These are phyloP conservation scores for Meteorus cinctellus DNA, from an alignment of 2,888 invertebrate species.

Conservation along the genomic window DNA sequence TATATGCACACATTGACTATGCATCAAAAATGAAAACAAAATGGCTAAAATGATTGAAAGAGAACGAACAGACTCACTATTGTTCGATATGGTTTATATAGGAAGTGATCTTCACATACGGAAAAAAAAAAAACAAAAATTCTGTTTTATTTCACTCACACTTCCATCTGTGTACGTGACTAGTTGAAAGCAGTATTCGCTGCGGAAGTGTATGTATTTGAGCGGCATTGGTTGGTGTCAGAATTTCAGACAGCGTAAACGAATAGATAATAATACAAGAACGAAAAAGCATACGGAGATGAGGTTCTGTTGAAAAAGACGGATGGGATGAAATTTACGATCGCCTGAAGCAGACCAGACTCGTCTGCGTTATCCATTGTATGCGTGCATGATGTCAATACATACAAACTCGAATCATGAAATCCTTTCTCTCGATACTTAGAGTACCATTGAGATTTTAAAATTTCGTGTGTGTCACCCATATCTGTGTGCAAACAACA, in stretches of 20 bases:
- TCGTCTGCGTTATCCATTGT: slow-evolving; percentile 46
- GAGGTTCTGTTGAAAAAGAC: slow-evolving; percentile 46
- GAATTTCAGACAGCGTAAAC: neutral
- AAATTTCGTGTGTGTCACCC: neutral
- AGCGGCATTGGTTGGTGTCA: neutral
- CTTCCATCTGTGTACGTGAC: neutral
- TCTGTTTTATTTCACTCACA: slow-evolving; percentile 8
- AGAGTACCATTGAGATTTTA: neutral
- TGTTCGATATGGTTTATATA: neutral
- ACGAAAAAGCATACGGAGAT: slow-evolving; percentile 31
- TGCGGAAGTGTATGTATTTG: neutral
- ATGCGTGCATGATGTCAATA: neutral
- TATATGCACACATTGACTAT: neutral
- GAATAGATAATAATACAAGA: slow-evolving; percentile 1
- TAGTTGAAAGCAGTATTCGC: neutral
- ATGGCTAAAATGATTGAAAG: neutral
- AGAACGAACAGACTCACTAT: neutral
- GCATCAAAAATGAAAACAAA: neutral
- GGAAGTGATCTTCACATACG: neutral
- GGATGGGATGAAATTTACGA: slow-evolving; percentile 60
- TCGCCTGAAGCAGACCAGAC: slow-evolving; percentile 44
- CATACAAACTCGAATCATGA: neutral
- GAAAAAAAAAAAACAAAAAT: slow-evolving; percentile 24
- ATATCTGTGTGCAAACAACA: neutral
- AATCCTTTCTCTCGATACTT: neutral